Base-by-base conservation (phyloP, 2,113 vertebrate genomes). In the Crotophaga sulcirostris region DNA sequence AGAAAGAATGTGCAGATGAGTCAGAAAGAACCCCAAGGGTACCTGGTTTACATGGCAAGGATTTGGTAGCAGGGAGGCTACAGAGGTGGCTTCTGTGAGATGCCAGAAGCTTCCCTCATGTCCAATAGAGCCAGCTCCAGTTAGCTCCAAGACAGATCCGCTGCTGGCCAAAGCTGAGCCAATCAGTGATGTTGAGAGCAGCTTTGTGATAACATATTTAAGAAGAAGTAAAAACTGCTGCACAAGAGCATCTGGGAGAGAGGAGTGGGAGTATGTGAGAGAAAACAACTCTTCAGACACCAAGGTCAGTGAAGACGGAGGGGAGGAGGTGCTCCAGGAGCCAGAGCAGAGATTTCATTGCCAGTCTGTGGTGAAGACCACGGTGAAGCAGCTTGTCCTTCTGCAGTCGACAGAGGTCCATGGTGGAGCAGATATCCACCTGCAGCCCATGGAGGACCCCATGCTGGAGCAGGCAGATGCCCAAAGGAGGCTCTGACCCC, bases 181-280 rank as follows among this genome's bases (percentile, higher is more conserved):
- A 4, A 24, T 42, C 36, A 51, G 16, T 1, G 1, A 28, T 0
- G 1, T 18, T 42, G 16, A 10, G 25, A 47, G n/a, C n/a, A 38
- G 13, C 28, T 68, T 29, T 49, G 34, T 23, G 44, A 59, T 28
- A 81, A 45, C 26, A 25, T 23, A 42, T 34, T 83, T 72, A 52
- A 72, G 56, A 62, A 42, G 26, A 15, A 14, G 29, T 70, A 29
- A 51, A 83, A 60, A 70, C 44, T n/a, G 18, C 24, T 59, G 29
- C 2, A 1, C 24, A 28, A 40, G 16, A 62, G 16, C 45, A 62
- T 7, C 36, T 29, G 36, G 12, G 34, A 52, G 67, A 34, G 25
- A 52, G 31, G 20, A 44, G 19, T 52, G 16, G 18, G 14, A 44
- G 34, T 29, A 42, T 21, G 34, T 8, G 63, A 67, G 40, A 38